phyloP scores from a whole-genome alignment of 2,113 vertebrate genomes.

The Lucifuga dentata region DNA sequence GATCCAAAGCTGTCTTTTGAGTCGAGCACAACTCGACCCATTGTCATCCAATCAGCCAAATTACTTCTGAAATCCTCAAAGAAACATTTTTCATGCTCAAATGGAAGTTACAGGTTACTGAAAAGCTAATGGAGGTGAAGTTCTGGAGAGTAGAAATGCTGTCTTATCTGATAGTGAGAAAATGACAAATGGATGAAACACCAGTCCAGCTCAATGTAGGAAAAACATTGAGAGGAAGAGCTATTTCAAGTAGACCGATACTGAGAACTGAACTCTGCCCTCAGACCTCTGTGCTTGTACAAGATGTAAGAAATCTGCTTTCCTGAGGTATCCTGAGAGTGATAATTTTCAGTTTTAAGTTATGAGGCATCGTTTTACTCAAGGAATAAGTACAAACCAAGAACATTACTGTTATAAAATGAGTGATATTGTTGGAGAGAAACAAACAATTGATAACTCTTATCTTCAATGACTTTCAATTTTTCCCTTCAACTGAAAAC shows the following conservation, averaged over 20 bases:
- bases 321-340: no score
- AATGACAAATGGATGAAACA: slow-evolving; percentile 21
- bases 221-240: slow-evolving; percentile 9
- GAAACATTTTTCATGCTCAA: slow-evolving; percentile 8
- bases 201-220: not conserved
- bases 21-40: not conserved
- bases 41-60: slow-evolving; percentile 9
- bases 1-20: not conserved
- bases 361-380: no score
- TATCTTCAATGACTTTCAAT: no score
- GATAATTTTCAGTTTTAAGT: no score
- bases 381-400: no score
- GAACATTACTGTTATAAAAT: no score
- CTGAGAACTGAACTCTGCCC: not conserved
- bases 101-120: slow-evolving; percentile 11
- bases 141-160: slow-evolving; percentile 3
- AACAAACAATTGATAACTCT: no score
- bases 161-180: slow-evolving; percentile 32
- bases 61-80: slow-evolving; percentile 26
- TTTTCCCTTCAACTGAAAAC: no score
- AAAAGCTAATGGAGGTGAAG: slow-evolving; percentile 30
- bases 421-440: no score
- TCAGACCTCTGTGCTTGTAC: no score
- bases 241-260: not conserved
- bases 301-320: no score